Evolutionary conservation across 2,797 vertebrate genomes (phyloP).

Genomic region (Cygnus olor): DNA sequence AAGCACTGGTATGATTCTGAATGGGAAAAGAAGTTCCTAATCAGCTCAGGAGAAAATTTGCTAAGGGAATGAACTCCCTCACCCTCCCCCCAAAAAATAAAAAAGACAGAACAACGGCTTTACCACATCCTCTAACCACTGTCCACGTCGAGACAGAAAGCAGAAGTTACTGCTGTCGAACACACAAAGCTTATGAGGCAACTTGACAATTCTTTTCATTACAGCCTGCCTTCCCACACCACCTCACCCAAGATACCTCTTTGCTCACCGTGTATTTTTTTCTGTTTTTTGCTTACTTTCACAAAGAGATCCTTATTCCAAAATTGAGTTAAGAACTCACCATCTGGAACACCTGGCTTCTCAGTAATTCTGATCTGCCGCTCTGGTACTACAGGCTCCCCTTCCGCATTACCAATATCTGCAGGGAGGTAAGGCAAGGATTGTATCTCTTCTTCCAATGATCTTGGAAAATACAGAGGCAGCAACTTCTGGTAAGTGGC

Average conservation of each 20-base stretch:
- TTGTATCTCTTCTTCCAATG: constrained; percentile 85
- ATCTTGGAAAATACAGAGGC: constrained; percentile 94
- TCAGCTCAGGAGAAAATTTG: background rate
- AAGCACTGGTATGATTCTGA: background rate
- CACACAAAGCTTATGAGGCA: background rate
- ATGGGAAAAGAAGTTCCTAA: background rate
- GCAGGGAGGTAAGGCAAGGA: constrained; percentile 88
- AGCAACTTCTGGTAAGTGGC: constrained; percentile 89
- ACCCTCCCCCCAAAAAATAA: background rate
- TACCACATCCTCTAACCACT: background rate
- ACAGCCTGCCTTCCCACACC: background rate
- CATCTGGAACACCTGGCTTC: constrained; percentile 90
- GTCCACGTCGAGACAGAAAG: background rate
- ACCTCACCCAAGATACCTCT: background rate
- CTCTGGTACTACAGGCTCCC: constrained; percentile 94
- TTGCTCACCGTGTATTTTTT: background rate
- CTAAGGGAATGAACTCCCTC: background rate
- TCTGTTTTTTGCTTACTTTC: background rate
- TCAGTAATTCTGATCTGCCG: constrained; percentile 95
- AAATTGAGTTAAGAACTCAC: constrained; percentile 73
- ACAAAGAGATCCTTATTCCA: background rate
- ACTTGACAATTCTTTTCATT: background rate
- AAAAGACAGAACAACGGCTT: background rate
- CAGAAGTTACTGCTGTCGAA: background rate
- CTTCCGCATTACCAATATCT: constrained; percentile 95